Evolutionary conservation across 1,140 invertebrate species (phyloP).

Genomic region (Trinorchestia longiramus): DNA sequence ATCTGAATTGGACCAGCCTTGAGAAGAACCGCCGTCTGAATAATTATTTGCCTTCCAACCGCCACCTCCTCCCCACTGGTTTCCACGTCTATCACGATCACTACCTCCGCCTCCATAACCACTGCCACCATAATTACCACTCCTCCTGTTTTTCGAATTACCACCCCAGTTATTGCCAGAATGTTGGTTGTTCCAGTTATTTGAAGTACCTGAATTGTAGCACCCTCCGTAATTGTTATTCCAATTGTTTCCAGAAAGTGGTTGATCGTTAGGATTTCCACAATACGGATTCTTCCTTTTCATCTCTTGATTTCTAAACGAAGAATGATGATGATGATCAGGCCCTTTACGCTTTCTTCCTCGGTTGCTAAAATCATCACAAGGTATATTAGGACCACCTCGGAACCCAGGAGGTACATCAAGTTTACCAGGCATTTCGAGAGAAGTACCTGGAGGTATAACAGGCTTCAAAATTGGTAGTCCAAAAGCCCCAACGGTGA

Average conservation of each 20-base stretch:
- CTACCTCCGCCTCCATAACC: neutral
- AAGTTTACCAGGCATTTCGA: neutral
- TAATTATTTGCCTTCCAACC: neutral
- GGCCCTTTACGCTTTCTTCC: neutral
- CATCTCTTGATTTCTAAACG: neutral
- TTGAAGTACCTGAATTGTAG: neutral
- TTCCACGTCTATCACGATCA: neutral
- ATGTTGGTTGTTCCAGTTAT: neutral
- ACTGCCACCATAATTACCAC: neutral
- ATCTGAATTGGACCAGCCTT: neutral
- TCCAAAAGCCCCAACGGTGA: conserved; percentile 11
- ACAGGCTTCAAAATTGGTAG: conserved; percentile 3
- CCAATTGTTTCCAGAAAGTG: neutral
- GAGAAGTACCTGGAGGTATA: neutral
- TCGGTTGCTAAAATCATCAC: neutral
- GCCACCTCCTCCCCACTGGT: neutral
- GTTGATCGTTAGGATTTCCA: neutral
- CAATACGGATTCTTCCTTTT: conserved; percentile 20
- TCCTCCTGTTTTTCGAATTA: neutral
- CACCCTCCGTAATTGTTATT: neutral
- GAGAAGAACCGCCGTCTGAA: neutral
- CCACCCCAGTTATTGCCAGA: neutral
- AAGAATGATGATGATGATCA: neutral
- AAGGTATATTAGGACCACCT: neutral
- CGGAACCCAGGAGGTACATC: neutral